Evolutionary conservation across 2,113 vertebrate species (phyloP).

Genomic region (Vimba vimba): DNA sequence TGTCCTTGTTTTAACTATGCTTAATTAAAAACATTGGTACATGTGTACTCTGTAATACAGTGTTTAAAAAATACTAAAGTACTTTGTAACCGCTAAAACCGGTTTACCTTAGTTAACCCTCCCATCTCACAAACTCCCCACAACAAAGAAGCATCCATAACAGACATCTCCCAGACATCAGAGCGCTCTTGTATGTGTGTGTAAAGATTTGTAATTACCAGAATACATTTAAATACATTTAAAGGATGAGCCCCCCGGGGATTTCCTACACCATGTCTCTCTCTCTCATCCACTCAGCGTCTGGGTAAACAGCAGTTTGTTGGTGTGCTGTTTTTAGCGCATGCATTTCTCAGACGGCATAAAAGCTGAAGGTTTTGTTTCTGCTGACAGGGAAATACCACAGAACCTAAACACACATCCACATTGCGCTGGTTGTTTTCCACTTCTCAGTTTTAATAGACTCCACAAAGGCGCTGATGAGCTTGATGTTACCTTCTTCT

Average conservation of each 20-base stretch:
- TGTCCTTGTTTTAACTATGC: neutral
- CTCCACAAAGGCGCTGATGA: slow-evolving; percentile 37
- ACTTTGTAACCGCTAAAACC: neutral
- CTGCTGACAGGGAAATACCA: slow-evolving; percentile 5
- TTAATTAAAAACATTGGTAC: neutral
- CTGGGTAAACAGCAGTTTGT: slow-evolving; percentile 28
- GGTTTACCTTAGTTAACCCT: neutral
- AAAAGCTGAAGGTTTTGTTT: slow-evolving; percentile 25
- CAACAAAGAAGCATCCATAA: slow-evolving; percentile 41
- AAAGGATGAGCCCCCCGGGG: slow-evolving; percentile 71
- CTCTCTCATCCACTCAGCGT: slow-evolving; percentile 36
- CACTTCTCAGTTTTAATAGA: slow-evolving; percentile 20
- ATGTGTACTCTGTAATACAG: neutral
- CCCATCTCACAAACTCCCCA: slow-evolving; percentile 41
- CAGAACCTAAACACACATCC: neutral
- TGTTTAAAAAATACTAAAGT: neutral
- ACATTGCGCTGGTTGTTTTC: slow-evolving; percentile 10
- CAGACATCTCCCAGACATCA: slow-evolving; percentile 8
- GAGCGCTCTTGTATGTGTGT: slow-evolving; percentile 55
- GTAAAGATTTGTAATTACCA: slow-evolving; percentile 79
- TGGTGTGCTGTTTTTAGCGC: neutral
- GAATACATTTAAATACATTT: slow-evolving; percentile 82
- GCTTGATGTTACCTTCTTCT: slow-evolving; percentile 28
- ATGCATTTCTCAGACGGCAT: slow-evolving; percentile 10
- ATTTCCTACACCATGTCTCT: slow-evolving; percentile 63